Conservation (phyloP, 1,140 invertebrate species). For the Neodiprion lecontei region DNA sequence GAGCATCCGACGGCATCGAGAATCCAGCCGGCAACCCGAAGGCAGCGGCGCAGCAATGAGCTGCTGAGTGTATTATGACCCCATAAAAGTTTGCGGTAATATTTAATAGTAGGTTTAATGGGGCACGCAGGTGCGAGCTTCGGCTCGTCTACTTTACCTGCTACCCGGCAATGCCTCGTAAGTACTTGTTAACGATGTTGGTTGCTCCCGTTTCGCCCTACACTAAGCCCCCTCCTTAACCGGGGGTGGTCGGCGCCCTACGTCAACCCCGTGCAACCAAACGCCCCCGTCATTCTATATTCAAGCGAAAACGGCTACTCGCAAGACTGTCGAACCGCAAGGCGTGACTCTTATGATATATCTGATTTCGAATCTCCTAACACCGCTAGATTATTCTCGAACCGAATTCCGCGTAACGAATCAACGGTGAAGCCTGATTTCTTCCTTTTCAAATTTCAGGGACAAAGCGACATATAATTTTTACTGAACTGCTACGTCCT, state of each 20-base stretch:
- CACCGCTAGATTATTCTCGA: no score
- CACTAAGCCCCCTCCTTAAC: neutral
- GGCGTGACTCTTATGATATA: no score
- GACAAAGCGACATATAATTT: no score
- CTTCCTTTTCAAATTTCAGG: neutral
- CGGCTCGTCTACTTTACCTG: conserved; percentile 20
- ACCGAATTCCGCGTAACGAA: no score
- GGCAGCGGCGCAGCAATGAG: neutral
- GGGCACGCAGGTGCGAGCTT: conserved; percentile 37
- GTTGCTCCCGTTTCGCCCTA: neutral
- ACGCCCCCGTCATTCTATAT: neutral
- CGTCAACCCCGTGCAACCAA: neutral
- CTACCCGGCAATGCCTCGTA: conserved; percentile 26
- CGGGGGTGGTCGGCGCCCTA: neutral
- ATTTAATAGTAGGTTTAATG: conserved; percentile 45
- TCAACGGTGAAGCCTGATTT: neutral
- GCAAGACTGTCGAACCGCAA: no score
- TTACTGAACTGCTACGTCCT: no score
- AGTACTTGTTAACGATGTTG: conserved; percentile 39
- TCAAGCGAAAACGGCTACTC: neutral
- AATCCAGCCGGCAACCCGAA: neutral
- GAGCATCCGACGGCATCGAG: neutral
- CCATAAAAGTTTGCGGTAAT: conserved; percentile 39
- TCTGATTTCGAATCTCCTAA: no score
- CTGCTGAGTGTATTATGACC: conserved; percentile 33